Percentiles rank a stretch among this genome's conserved stretches.
phyloP scores from a whole-genome alignment of 2,888 invertebrate species.

The Agrochola lychnidis region DNA sequence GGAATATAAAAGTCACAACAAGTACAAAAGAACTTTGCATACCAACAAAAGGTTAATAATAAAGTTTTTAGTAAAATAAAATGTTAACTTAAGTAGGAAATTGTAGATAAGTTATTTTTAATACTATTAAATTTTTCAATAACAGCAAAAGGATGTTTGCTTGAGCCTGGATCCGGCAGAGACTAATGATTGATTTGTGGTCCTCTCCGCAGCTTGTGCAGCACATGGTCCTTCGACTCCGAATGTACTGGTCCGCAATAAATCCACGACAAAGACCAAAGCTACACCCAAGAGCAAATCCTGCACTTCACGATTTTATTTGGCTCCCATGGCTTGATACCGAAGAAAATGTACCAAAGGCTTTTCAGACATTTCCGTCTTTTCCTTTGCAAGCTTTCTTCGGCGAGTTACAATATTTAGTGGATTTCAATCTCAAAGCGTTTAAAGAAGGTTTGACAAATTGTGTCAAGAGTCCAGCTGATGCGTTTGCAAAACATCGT shows the following conservation, averaged over 20 bases:
- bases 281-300: slow-evolving; percentile 72
- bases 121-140: slow-evolving; percentile 21
- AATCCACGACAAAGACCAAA: slow-evolving; percentile 67
- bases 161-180: slow-evolving; percentile 75
- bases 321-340: slow-evolving; percentile 75
- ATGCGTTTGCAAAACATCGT: slow-evolving; percentile 69
- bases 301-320: slow-evolving; percentile 69
- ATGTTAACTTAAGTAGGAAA: not conserved
- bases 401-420: slow-evolving; percentile 72
- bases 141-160: slow-evolving; percentile 77
- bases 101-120: not conserved
- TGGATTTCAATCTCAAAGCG: slow-evolving; percentile 70
- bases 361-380: slow-evolving; percentile 52
- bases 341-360: slow-evolving; percentile 66
- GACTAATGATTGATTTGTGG: slow-evolving; percentile 76
- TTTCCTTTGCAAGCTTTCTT: slow-evolving; percentile 74
- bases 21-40: slow-evolving; percentile 66
- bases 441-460: slow-evolving; percentile 70
- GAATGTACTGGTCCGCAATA: slow-evolving; percentile 72
- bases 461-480: slow-evolving; percentile 68
- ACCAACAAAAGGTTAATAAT: slow-evolving; percentile 72
- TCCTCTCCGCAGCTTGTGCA: slow-evolving; percentile 70
- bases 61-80: not conserved
- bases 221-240: slow-evolving; percentile 70
- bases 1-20: slow-evolving; percentile 21